Evolutionary conservation across 1,140 invertebrate genomes (phyloP).

Genomic region (Bombus confusus): DNA sequence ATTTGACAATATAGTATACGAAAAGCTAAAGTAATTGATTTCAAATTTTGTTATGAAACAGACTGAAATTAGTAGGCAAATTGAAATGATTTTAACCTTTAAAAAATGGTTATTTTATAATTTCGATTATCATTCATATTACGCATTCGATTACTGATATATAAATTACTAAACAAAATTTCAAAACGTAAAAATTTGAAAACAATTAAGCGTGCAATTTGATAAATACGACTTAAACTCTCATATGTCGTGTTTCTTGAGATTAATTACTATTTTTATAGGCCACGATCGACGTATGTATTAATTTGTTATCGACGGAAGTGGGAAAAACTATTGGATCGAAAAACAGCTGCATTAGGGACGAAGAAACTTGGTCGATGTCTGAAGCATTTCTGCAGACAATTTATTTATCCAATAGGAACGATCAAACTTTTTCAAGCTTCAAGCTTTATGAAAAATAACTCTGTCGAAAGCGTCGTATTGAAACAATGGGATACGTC

Average conservation of each 20-base stretch:
- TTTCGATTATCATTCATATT: no score
- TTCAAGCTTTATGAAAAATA: background rate
- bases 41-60: background rate
- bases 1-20: no score
- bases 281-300: background rate
- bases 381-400: background rate
- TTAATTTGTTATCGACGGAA: background rate
- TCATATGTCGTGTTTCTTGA: background rate
- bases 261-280: background rate
- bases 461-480: background rate
- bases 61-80: background rate
- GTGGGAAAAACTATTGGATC: background rate
- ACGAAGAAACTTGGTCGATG: constrained; percentile 1
- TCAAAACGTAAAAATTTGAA: background rate
- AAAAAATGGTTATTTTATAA: background rate
- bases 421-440: background rate
- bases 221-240: no score
- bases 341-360: background rate
- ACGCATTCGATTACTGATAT: no score
- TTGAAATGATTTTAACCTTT: no score
- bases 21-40: background rate
- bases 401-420: background rate
- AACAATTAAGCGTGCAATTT: no score
- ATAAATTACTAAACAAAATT: background rate
- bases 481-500: background rate